Evolutionary conservation across 2,888 invertebrate genomes (phyloP), one percentile per base, ranked within the genome.

Genomic region (Caenorhabditis sp.): DNA sequence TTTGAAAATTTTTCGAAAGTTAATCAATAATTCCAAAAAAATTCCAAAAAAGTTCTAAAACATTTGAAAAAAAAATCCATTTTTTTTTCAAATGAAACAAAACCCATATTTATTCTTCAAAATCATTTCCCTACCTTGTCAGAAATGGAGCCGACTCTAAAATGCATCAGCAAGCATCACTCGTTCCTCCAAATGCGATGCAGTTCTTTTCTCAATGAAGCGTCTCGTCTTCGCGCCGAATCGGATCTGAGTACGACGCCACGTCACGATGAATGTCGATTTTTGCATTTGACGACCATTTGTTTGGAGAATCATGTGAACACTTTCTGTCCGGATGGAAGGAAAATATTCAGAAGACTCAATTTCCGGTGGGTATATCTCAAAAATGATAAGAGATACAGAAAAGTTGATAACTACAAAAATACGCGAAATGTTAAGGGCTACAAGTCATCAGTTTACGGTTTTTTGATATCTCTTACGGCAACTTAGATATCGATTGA

Each of bases 171-270:
- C 65, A 80, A 81, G 53, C 85, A 88, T 51, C 85, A 85, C 37
- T 81, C 85, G 6, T 88, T 88, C 53, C 76, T 88, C 28, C 74
- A 80, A 70, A 82, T 86, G 65, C 71, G 84, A 24, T 88, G 87
- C 53, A 84, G 84, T 22, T 84, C 85, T 15, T 88, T 86, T 40
- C 55, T 85, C 18, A 86, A 88, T 28, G 87, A 87, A 50, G 86
- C 87, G 5, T 53, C 80, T 20, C 70, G 70, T 15, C 69, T 85
- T 9, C 61, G 78, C n/a, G 62, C 80, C 24, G 77, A 82, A 62
- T 62, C 72, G 32, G 68, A 78, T 71, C 50, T 82, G 20, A 58
- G 58, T 26, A 56, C 56, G 28, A 72, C 77, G n/a, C 82, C 82
- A 5, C 62, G 64, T n/a, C 78, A 65, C 13, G 82, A 82, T 22